Base-by-base conservation (phyloP, 2,113 vertebrate genomes). In the Ibidorhyncha struthersii region DNA sequence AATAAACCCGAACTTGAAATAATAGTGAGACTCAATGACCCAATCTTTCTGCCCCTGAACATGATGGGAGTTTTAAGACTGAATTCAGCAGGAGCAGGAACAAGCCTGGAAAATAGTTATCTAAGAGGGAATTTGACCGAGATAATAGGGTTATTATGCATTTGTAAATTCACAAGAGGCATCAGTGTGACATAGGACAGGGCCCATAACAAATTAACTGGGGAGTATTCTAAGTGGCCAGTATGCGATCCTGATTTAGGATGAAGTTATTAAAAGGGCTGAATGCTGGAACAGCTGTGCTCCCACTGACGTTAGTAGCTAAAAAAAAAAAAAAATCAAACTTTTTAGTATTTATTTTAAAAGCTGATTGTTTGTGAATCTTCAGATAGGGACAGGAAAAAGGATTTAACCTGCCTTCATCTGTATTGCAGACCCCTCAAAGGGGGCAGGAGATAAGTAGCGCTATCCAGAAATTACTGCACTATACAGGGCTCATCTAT, bases 71-170 rank as follows among this genome's bases (percentile, higher is more conserved):
- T 94, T 90, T 93, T 88, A 88, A 73, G 53, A 61, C 29, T 95
- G 56, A 72, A 32, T 84, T 84, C 41, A 82, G 38, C 36, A 34
- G 34, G 45, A 94, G 23, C 40, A 69, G 29, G 29, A 83, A 53
- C 22, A 95, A 82, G 32, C 14, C 53, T 89, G 29, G 50, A 95
- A 96, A 84, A 96, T 41, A 87, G 71, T 90, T 80, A 84, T 87
- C 83, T 93, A 66, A 67, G 56, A 90, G 91, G 76, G 90, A 97
- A 94, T 93, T 82, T 81, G 88, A 73, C 76, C 59, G 95, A 62
- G 61, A 55, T 40, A 59, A 38, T 21, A 43, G 14, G 25, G 16
- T 69, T 69, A 79, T 41, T 40, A 86, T 89, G 49, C n/a, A 65
- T 88, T 88, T 88, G 34, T 41, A 86, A 94, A 94, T 88, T 94